Evolutionary conservation across 2,113 vertebrate genomes (phyloP).

Genomic region (Microtus richardsoni): DNA sequence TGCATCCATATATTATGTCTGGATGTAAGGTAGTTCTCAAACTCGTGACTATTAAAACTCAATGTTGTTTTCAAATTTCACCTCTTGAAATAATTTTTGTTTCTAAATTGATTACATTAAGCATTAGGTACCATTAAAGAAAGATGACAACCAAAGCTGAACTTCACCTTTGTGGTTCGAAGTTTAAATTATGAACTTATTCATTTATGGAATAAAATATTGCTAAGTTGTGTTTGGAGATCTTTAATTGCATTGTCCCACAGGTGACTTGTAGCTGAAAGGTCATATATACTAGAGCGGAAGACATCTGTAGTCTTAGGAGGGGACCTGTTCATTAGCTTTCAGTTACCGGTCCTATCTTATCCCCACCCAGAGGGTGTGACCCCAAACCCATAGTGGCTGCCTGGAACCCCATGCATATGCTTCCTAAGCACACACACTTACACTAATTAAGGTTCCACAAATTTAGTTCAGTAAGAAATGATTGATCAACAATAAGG

Average conservation of each 20-base stretch:
- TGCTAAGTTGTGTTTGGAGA: neutral
- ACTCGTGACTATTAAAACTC: neutral
- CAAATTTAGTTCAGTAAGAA: neutral
- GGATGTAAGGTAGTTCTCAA: neutral
- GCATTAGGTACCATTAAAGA: neutral
- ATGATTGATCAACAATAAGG: neutral
- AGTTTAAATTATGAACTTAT: neutral
- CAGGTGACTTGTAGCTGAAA: neutral
- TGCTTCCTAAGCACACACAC: neutral
- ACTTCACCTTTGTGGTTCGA: neutral
- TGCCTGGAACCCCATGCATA: neutral
- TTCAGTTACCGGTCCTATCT: neutral
- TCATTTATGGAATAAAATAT: neutral
- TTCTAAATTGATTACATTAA: constrained; percentile 2
- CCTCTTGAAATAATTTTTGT: constrained; percentile 17
- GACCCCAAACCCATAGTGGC: neutral
- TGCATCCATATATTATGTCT: neutral
- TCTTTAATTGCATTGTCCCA: neutral
- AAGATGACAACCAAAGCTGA: neutral
- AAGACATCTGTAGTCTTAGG: neutral
- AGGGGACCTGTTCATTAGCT: neutral
- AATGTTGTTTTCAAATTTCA: neutral
- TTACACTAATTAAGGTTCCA: neutral
- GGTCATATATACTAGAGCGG: neutral
- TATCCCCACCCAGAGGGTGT: neutral